Conservation (phyloP, 2,888 invertebrate species). For the Hydroisotoma schaefferi region DNA sequence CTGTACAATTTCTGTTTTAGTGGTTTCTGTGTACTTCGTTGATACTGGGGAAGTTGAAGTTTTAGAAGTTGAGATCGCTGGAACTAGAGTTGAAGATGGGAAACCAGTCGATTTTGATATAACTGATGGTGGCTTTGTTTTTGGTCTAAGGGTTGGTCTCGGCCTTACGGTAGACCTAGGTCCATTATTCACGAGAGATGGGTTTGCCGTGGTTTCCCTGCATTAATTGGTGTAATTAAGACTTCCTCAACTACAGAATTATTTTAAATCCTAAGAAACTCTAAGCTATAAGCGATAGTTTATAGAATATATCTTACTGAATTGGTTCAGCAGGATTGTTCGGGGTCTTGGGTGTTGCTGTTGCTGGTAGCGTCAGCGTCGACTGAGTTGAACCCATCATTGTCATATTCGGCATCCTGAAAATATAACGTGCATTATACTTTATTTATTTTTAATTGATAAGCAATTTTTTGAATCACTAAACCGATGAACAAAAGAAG, state of each 20-base stretch:
- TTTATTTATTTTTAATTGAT: background rate
- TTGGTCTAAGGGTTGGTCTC: background rate
- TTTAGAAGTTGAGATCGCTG: background rate
- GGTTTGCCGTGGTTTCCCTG: no score
- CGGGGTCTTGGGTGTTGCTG: no score
- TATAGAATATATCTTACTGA: background rate
- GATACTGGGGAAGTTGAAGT: background rate
- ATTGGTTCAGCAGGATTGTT: no score
- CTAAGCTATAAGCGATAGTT: background rate
- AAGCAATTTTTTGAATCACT: background rate
- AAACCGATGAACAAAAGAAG: background rate
- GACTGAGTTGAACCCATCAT: background rate
- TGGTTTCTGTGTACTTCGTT: background rate
- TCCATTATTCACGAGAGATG: background rate
- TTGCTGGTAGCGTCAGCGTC: background rate
- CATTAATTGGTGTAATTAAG: background rate
- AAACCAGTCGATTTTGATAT: background rate
- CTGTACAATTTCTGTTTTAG: background rate
- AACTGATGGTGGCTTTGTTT: background rate
- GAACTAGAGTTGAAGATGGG: background rate
- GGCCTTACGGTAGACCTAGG: background rate
- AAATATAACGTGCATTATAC: background rate
- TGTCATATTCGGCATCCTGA: conserved; percentile 7
- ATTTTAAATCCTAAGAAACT: background rate
- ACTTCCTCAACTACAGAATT: background rate